These are phyloP conservation scores for Drosophila nigromelanica DNA, from an alignment of 1,140 invertebrate genomes.

Conservation along the genomic window DNA sequence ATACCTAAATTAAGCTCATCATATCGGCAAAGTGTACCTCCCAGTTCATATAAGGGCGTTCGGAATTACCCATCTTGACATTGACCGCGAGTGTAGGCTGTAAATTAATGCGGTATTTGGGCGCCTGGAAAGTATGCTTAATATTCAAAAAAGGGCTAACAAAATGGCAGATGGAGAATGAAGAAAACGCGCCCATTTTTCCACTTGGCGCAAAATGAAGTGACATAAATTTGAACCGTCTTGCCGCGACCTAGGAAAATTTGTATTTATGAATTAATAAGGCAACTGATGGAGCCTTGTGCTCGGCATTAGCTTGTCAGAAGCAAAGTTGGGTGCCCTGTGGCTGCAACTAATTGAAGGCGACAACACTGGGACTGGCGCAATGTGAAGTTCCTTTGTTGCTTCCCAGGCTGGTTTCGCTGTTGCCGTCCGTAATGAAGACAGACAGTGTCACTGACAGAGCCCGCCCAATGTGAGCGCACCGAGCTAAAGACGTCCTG, in stretches of 20 bases:
- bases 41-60: slow-evolving; percentile 18
- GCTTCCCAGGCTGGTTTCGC: neutral
- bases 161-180: neutral
- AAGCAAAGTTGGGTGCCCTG: slow-evolving; percentile 18
- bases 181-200: slow-evolving; percentile 6
- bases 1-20: slow-evolving; percentile 22
- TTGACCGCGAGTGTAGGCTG: slow-evolving; percentile 4
- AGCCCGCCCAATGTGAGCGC: slow-evolving; percentile 3
- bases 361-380: slow-evolving; percentile 55
- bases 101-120: slow-evolving; percentile 54
- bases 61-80: slow-evolving; percentile 35
- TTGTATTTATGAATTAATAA: slow-evolving; percentile 79
- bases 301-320: slow-evolving; percentile 49
- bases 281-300: slow-evolving; percentile 57
- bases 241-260: slow-evolving; percentile 51
- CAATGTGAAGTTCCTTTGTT: slow-evolving; percentile 30
- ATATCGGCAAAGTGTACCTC: slow-evolving; percentile 7
- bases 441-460: slow-evolving; percentile 18
- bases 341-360: slow-evolving; percentile 69
- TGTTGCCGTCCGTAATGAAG: slow-evolving; percentile 17
- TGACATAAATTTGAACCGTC: slow-evolving; percentile 61
- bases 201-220: slow-evolving; percentile 30
- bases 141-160: slow-evolving; percentile 38
- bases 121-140: slow-evolving; percentile 31
- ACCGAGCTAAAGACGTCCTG: slow-evolving; percentile 26